Evolutionary conservation across 2,113 vertebrate species (phyloP).

Genomic region (Salvator merianae): DNA sequence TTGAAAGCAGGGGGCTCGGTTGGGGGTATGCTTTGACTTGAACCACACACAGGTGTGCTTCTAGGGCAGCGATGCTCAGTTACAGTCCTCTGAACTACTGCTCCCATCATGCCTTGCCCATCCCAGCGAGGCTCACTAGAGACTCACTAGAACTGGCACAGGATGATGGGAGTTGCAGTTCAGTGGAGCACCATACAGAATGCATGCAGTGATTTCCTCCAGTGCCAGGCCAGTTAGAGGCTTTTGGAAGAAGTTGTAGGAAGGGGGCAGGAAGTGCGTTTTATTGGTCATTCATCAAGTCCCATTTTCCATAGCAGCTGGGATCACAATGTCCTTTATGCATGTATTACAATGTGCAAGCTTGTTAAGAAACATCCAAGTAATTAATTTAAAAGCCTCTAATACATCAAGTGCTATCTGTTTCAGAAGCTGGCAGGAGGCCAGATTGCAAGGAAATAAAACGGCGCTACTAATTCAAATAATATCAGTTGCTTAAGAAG

Average conservation of each 20-base stretch:
- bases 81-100: not conserved
- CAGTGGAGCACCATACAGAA: not conserved
- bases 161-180: not conserved
- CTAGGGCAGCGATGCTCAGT: too few species aligned
- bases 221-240: too few species aligned
- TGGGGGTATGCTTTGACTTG: too few species aligned
- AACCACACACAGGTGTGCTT: too few species aligned
- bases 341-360: not conserved
- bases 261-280: not conserved
- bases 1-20: too few species aligned
- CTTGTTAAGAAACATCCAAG: conserved; percentile 20
- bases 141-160: too few species aligned
- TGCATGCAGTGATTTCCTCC: not conserved
- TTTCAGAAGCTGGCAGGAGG: conserved; percentile 2
- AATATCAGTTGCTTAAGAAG: not conserved
- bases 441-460: not conserved
- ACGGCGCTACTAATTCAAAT: not conserved
- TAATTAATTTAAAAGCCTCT: conserved; percentile 31
- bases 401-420: conserved; percentile 9
- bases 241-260: not conserved
- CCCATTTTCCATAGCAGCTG: not conserved
- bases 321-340: not conserved
- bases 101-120: not conserved
- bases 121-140: too few species aligned
- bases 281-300: too few species aligned